Evolutionary conservation across 2,888 invertebrate genomes (phyloP), one percentile per base, ranked within the genome.

Genomic region (Hemistola chrysoprasaria): DNA sequence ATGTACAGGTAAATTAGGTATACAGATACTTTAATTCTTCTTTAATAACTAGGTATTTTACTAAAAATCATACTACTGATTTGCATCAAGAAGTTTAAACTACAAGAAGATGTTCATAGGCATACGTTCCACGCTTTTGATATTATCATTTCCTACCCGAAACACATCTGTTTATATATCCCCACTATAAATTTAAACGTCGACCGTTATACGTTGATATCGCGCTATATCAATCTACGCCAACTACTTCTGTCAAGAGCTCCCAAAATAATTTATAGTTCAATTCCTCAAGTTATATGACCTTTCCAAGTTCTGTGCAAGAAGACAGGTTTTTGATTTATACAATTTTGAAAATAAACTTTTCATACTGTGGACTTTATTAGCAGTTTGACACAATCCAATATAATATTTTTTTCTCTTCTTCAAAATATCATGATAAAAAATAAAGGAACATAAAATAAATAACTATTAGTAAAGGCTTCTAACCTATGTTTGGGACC

Each of bases 191-290:
- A 79, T 81, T 67, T 53, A 52, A 60, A 56, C 45, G 59, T 62
- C 64, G 59, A 64, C 61, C 65, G 64, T 72, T 72, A 75, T n/a
- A n/a, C 73, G 65, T 64, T 56, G 60, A 71, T 66, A 70, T 70
- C 61, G 60, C 65, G 63, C 63, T 78, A 71, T 78, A 82, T 82
- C 81, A 80, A 79, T 82, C 78, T 59, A 66, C 61, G 77, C 74
- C 78, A 73, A 66, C 63, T 71, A 72, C 64, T 71, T 69, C 72
- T 75, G 77, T 75, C 76, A 68, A 67, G 73, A 71, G 64, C 62
- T 62, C 58, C 57, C 54, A 56, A 56, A 50, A 58, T 61, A 76
- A 80, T 79, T 77, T 78, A 79, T 78, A 56, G 70, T 62, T 63
- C 63, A 65, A 70, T 69, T 66, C 58, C 69, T 64, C 66, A 61